Percentiles rank a stretch among this genome's conserved stretches.
These are phyloP conservation scores for Montifringilla adamsi DNA, from an alignment of 2,113 vertebrate species.

Conservation along the genomic window DNA sequence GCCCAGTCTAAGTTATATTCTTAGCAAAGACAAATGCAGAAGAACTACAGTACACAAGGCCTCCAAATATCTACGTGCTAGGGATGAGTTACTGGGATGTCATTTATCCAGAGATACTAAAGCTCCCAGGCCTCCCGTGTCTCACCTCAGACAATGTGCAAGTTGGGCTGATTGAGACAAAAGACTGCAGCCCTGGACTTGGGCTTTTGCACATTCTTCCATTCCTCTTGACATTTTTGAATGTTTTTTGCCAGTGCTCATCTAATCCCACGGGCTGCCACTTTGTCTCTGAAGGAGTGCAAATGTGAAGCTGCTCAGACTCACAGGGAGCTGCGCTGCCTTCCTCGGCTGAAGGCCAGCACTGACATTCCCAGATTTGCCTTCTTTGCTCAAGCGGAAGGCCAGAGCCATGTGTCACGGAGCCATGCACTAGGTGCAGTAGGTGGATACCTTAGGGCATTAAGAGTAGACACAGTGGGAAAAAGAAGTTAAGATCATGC, in stretches of 20 bases:
- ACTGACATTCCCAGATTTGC: not conserved
- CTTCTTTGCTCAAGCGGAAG: not conserved
- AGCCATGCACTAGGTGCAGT: not conserved
- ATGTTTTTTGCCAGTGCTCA: not conserved
- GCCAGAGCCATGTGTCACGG: not conserved
- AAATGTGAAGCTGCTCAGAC: not conserved
- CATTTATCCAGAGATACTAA: not conserved
- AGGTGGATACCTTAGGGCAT: not conserved
- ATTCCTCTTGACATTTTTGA: not conserved
- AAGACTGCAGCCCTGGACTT: not conserved
- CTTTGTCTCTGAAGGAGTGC: not conserved
- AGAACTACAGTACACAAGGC: not conserved
- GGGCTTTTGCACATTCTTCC: not conserved
- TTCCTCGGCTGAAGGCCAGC: not conserved
- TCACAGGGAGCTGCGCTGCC: not conserved
- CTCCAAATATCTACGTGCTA: not conserved
- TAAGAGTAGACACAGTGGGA: not conserved
- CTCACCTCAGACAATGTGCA: not conserved
- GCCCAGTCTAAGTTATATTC: not conserved
- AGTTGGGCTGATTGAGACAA: not conserved
- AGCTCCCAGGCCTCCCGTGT: not conserved
- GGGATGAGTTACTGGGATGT: not conserved
- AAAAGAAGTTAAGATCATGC: not conserved
- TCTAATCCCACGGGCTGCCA: not conserved
- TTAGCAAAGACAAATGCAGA: not conserved